These are phyloP conservation scores for Gallinago paraguaiae DNA, from an alignment of 2,113 vertebrate species.

Conservation along the genomic window DNA sequence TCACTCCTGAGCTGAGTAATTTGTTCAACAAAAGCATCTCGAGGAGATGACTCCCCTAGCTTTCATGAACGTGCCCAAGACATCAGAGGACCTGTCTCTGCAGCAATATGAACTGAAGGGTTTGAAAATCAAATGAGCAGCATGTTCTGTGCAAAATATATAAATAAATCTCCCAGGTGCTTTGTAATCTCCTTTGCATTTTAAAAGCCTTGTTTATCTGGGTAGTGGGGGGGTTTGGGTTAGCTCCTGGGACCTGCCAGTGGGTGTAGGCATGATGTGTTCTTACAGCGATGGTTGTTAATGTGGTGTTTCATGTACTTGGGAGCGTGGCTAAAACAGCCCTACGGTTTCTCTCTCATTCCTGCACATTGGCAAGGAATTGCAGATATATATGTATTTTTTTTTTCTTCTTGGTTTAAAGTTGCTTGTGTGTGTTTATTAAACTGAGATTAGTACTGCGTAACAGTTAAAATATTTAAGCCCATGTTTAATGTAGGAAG, in stretches of 20 bases:
- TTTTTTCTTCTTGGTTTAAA: neutral
- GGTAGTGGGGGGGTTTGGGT: neutral
- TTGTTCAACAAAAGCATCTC: constrained; percentile 68
- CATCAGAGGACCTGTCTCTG: constrained; percentile 53
- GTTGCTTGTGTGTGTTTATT: neutral
- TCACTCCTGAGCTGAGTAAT: constrained; percentile 69
- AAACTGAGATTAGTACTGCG: neutral
- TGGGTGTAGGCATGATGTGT: neutral
- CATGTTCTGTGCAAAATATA: neutral
- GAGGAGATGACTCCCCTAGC: constrained; percentile 41
- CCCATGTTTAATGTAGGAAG: neutral
- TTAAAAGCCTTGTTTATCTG: constrained; percentile 27
- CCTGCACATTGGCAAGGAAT: neutral
- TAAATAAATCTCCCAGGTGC: constrained; percentile 1
- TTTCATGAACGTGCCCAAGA: constrained; percentile 42
- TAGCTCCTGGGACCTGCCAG: neutral
- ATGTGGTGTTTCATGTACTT: neutral
- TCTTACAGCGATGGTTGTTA: neutral
- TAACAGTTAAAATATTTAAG: neutral
- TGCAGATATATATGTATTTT: neutral
- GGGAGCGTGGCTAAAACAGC: neutral
- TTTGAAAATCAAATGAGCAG: constrained; percentile 57
- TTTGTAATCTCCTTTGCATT: constrained; percentile 24
- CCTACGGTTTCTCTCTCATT: neutral
- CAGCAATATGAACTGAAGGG: neutral